These are phyloP conservation scores for Limonius californicus DNA, from an alignment of 1,140 invertebrate species.

Conservation along the genomic window DNA sequence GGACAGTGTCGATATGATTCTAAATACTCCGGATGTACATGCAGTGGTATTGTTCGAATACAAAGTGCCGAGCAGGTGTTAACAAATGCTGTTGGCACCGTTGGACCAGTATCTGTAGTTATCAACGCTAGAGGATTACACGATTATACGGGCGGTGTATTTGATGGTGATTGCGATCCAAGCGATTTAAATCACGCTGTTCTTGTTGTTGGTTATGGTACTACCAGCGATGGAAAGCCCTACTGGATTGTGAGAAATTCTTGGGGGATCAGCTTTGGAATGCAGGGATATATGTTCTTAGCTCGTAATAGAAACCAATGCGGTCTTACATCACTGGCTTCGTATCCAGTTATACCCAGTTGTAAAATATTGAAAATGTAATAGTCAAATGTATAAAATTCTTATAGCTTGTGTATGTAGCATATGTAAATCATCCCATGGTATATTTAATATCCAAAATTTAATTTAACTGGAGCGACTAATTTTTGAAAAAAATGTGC, in stretches of 20 bases:
- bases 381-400: too few relatives aligned
- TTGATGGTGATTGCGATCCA: constrained; percentile 55
- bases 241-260: constrained; percentile 87
- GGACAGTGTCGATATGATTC: constrained; percentile 58
- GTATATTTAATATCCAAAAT: too few relatives aligned
- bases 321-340: too few relatives aligned
- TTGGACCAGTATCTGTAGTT: constrained; percentile 84
- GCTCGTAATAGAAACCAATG: constrained; percentile 83
- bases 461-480: too few relatives aligned
- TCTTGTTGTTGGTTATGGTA: constrained; percentile 79
- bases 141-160: constrained; percentile 61
- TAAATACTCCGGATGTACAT: constrained; percentile 70
- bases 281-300: constrained; percentile 87
- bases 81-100: constrained; percentile 76
- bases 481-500: too few relatives aligned
- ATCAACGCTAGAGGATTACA: constrained; percentile 85
- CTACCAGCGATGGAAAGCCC: constrained; percentile 57
- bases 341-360: too few relatives aligned
- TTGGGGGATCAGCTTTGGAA: constrained; percentile 81
- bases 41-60: constrained; percentile 81
- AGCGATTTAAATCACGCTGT: constrained; percentile 86
- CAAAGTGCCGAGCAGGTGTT: constrained; percentile 71
- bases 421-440: too few relatives aligned
- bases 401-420: too few relatives aligned
- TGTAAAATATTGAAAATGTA: too few relatives aligned